Evolutionary conservation across 2,888 invertebrate genomes (phyloP).

Genomic region (Polyploca ridens): DNA sequence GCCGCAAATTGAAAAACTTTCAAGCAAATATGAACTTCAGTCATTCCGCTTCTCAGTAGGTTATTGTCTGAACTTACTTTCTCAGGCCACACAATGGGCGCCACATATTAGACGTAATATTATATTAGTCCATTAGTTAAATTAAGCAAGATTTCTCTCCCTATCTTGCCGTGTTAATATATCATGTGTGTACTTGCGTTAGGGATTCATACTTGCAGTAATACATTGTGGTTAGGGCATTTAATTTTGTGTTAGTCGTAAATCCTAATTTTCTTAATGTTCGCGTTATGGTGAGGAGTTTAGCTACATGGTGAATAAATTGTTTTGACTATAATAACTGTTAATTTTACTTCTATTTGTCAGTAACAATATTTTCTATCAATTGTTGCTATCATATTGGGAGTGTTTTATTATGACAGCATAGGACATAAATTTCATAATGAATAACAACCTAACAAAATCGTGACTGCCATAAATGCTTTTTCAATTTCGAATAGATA

Average conservation of each 20-base stretch:
- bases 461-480: slow-evolving; percentile 2
- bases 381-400: too few relatives aligned
- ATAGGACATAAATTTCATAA: not conserved
- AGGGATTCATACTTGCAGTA: slow-evolving; percentile 64
- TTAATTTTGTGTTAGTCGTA: slow-evolving; percentile 72
- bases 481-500: not conserved
- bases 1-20: slow-evolving; percentile 41
- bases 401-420: too few relatives aligned
- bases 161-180: slow-evolving; percentile 72
- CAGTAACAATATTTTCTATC: too few relatives aligned
- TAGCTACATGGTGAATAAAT: slow-evolving; percentile 27
- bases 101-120: slow-evolving; percentile 52
- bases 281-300: slow-evolving; percentile 33
- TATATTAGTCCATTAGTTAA: slow-evolving; percentile 79
- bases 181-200: slow-evolving; percentile 61
- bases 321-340: not conserved
- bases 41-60: slow-evolving; percentile 43
- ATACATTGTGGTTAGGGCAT: slow-evolving; percentile 78
- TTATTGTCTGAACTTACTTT: slow-evolving; percentile 37
- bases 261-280: slow-evolving; percentile 73
- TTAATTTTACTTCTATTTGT: not conserved
- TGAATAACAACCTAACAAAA: not conserved
- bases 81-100: slow-evolving; percentile 42
- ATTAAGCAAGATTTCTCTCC: slow-evolving; percentile 79
- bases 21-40: slow-evolving; percentile 49